phyloP scores from a whole-genome alignment of 1,140 invertebrate genomes.

The Orchestia grillus region DNA sequence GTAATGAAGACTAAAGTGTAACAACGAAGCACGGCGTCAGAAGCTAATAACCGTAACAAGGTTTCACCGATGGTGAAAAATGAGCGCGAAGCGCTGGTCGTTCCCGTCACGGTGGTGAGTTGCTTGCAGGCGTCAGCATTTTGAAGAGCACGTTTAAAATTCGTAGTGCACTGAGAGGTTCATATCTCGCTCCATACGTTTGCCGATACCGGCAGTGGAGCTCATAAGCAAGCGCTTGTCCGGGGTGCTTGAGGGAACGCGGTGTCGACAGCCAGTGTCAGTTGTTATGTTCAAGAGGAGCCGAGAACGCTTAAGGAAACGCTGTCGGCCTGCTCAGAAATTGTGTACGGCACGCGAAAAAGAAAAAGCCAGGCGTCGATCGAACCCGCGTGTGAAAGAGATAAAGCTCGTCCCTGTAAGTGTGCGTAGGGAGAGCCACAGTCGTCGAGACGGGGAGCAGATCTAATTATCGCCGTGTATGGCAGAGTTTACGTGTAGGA shows the following conservation, averaged over 20 bases:
- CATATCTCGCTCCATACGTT: constrained; percentile 34
- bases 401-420: not conserved
- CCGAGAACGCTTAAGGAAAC: not conserved
- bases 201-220: constrained; percentile 36
- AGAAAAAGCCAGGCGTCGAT: not conserved
- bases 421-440: constrained; percentile 19
- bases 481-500: constrained; percentile 39
- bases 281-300: constrained; percentile 26
- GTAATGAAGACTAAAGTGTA: not conserved
- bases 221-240: constrained; percentile 27
- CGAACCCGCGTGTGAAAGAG: not conserved
- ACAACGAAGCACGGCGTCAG: not conserved
- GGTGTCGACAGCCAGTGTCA: constrained; percentile 34
- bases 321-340: not conserved
- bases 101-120: not conserved
- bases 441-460: constrained; percentile 26
- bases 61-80: constrained; percentile 7
- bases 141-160: constrained; percentile 22
- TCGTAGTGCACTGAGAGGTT: not conserved
- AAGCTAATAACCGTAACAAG: not conserved
- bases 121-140: constrained; percentile 20
- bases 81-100: not conserved
- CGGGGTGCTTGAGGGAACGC: not conserved
- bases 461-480: constrained; percentile 39
- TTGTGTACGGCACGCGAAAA: not conserved